Conservation (phyloP, 2,797 vertebrate genomes). For the Meriones psammophilus region DNA sequence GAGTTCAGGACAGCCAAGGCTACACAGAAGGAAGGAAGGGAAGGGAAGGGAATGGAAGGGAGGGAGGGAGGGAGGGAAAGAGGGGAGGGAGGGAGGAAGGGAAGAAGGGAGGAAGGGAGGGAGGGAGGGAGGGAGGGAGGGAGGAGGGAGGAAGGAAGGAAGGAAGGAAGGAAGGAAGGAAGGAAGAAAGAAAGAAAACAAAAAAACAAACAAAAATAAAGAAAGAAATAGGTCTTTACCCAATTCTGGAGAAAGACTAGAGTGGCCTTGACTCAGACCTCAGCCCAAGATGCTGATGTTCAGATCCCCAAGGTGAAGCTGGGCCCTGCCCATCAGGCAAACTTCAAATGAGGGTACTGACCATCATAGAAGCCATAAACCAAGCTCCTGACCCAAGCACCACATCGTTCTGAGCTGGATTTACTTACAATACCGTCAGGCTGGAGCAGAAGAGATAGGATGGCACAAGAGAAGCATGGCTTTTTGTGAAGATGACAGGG, state of each 20-base stretch:
- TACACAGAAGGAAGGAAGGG: no score
- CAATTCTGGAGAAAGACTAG: rapidly evolving
- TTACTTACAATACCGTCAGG: neutral
- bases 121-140: no score
- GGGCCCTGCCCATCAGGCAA: neutral
- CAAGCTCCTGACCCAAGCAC: neutral
- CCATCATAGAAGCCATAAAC: rapidly evolving
- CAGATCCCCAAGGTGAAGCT: neutral
- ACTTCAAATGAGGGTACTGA: rapidly evolving
- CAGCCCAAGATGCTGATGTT: neutral
- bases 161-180: neutral
- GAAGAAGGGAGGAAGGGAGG: no score
- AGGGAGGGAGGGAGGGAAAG: no score
- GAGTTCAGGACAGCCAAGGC: no score
- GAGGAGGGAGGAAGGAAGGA: no score
- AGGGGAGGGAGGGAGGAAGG: no score
- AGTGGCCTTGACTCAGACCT: neutral
- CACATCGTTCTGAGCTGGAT: neutral
- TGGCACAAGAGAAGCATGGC: rapidly evolving
- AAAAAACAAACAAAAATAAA: no score
- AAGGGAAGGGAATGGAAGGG: no score
- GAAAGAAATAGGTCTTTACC: neutral
- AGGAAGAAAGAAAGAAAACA: neutral
- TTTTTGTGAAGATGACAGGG: neutral
- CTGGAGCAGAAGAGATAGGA: neutral